phyloP scores from a whole-genome alignment of 2,888 invertebrate species.

The Hirtodrosophila duncani region DNA sequence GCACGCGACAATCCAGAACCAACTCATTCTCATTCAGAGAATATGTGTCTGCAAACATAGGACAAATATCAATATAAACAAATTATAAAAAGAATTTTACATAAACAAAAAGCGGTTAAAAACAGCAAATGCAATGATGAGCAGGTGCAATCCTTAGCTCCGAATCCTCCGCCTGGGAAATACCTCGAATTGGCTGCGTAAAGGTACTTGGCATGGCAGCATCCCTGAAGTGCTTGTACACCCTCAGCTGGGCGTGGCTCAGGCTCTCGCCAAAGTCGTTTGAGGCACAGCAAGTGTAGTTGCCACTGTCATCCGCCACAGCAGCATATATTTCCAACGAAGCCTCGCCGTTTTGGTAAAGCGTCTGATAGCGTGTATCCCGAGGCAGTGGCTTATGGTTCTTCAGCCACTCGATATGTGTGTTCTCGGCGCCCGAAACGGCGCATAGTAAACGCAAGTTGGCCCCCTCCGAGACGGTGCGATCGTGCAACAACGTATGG shows the following conservation, averaged over 20 bases:
- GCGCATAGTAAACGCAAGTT: constrained; percentile 87
- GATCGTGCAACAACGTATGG: constrained; percentile 86
- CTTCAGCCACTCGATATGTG: constrained; percentile 86
- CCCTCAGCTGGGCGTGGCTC: constrained; percentile 85
- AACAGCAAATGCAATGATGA: constrained; percentile 20
- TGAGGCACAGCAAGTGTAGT: constrained; percentile 87
- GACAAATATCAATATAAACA: not conserved
- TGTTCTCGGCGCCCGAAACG: constrained; percentile 82
- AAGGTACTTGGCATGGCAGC: constrained; percentile 85
- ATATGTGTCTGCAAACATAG: constrained; percentile 82
- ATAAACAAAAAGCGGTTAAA: constrained; percentile 42
- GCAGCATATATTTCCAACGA: constrained; percentile 86
- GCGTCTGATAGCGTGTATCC: constrained; percentile 81
- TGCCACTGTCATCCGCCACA: constrained; percentile 84
- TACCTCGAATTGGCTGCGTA: constrained; percentile 86
- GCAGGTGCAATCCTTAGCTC: constrained; percentile 3
- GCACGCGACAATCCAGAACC: constrained; percentile 87
- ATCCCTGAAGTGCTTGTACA: constrained; percentile 86
- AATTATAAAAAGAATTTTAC: not conserved
- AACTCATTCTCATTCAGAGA: constrained; percentile 86
- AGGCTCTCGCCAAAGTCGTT: constrained; percentile 86
- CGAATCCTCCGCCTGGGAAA: constrained; percentile 43
- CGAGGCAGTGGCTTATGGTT: constrained; percentile 82
- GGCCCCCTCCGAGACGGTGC: constrained; percentile 86
- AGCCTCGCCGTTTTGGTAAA: constrained; percentile 83